phyloP scores from a whole-genome alignment of 1,140 invertebrate genomes.

The Drosophila insularis region DNA sequence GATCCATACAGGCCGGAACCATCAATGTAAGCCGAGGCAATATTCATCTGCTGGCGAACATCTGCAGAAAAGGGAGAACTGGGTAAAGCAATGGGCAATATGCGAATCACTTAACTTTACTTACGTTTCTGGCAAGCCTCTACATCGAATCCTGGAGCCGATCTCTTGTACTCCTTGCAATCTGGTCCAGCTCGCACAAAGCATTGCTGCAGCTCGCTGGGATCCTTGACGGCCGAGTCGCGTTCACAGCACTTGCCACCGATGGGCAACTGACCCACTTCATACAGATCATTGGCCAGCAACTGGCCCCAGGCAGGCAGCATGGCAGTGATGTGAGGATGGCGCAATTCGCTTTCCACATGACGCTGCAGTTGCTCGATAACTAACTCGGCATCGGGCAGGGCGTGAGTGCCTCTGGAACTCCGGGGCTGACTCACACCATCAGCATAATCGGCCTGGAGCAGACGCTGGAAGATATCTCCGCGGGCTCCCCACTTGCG shows the following conservation, averaged over 20 bases:
- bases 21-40: constrained; percentile 93
- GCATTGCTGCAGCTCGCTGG: constrained; percentile 75
- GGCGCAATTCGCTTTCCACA: constrained; percentile 81
- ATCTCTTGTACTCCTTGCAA: constrained; percentile 90
- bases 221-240: constrained; percentile 58
- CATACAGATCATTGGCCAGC: constrained; percentile 89
- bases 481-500: constrained; percentile 94
- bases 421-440: constrained; percentile 87
- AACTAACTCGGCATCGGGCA: constrained; percentile 84
- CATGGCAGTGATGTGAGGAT: constrained; percentile 90
- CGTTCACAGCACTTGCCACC: constrained; percentile 85
- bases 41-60: constrained; percentile 92
- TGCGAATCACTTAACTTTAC: constrained; percentile 13
- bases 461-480: constrained; percentile 90
- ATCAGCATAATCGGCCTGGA: constrained; percentile 92
- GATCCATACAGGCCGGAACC: constrained; percentile 93
- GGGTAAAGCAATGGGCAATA: neutral
- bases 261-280: constrained; percentile 83
- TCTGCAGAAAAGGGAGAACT: constrained; percentile 64
- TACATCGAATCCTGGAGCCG: constrained; percentile 86
- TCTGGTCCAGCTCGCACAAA: constrained; percentile 80
- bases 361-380: constrained; percentile 70
- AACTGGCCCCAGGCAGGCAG: constrained; percentile 92
- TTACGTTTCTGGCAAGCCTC: constrained; percentile 87
- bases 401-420: constrained; percentile 83